A percentile compares a stretch with the other conserved stretches of the same genome.
These are phyloP conservation scores for Pantherophis alleghaniensis DNA, from an alignment of 2,797 vertebrate genomes.

Conservation along the genomic window DNA sequence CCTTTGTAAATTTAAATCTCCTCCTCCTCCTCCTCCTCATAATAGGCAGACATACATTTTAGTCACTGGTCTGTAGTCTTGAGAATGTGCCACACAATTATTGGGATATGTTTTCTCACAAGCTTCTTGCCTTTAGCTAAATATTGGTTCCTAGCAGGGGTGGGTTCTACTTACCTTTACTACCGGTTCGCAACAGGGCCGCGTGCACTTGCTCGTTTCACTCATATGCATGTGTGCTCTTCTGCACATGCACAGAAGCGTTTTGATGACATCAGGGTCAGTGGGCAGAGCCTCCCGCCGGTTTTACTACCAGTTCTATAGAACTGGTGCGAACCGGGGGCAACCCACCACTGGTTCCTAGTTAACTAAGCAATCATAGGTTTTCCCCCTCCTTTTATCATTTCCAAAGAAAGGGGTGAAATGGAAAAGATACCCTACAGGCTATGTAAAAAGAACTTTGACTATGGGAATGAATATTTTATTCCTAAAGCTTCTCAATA, in stretches of 20 bases:
- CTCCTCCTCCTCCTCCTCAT: conserved; percentile 17
- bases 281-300: too few relatives aligned
- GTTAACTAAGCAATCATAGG: conserved; percentile 48
- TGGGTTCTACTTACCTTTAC: too few relatives aligned
- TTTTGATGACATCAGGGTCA: too few relatives aligned
- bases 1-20: conserved; percentile 8
- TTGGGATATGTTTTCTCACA: conserved; percentile 31
- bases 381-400: conserved; percentile 25
- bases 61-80: conserved; percentile 41
- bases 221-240: too few relatives aligned
- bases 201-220: too few relatives aligned
- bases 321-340: too few relatives aligned
- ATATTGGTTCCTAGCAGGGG: conserved; percentile 27
- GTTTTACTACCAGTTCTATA: too few relatives aligned
- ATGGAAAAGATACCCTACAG: conserved; percentile 47
- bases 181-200: too few relatives aligned
- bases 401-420: conserved; percentile 28
- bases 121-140: conserved; percentile 56
- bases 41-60: conserved; percentile 32
- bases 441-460: conserved; percentile 2
- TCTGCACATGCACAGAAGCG: too few relatives aligned
- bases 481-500: background rate
- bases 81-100: conserved; percentile 60
- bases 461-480: background rate
- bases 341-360: conserved; percentile 10